A percentile compares a stretch with the other conserved stretches of the same genome.
Evolutionary conservation across 2,888 invertebrate genomes (phyloP).

Genomic region (Prosopocoilus inquinatus): DNA sequence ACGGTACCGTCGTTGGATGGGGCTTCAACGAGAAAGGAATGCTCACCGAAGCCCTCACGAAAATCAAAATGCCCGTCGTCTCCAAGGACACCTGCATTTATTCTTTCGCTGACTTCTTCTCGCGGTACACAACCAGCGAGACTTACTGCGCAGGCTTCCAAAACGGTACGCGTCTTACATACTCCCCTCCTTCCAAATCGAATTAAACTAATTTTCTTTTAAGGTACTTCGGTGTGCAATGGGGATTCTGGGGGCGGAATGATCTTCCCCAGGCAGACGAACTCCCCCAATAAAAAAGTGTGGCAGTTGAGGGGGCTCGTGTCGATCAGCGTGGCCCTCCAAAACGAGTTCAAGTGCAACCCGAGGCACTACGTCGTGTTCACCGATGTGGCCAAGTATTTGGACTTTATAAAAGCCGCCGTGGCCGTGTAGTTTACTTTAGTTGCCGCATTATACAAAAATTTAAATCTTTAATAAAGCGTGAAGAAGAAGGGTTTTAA

Average conservation of each 20-base stretch:
- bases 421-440: constrained; percentile 5
- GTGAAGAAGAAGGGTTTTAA: too few relatives aligned
- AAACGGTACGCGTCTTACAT: constrained; percentile 42
- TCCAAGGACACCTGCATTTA: constrained; percentile 60
- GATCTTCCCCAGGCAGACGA: constrained; percentile 42
- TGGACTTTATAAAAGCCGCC: constrained; percentile 50
- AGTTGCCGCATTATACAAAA: too few relatives aligned
- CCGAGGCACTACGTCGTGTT: constrained; percentile 61
- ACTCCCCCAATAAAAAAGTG: constrained; percentile 29
- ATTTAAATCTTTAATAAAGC: too few relatives aligned
- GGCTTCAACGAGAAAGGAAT: constrained; percentile 61
- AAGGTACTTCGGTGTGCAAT: constrained; percentile 59
- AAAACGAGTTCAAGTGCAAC: constrained; percentile 59
- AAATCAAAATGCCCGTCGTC: constrained; percentile 62
- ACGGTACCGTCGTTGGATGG: constrained; percentile 47
- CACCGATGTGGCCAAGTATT: constrained; percentile 59
- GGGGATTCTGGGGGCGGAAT: constrained; percentile 51
- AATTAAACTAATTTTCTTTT: background rate
- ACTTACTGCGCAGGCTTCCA: constrained; percentile 54
- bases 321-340: constrained; percentile 58
- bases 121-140: constrained; percentile 57
- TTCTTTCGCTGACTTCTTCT: constrained; percentile 61
- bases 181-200: too few relatives aligned
- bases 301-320: constrained; percentile 53
- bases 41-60: constrained; percentile 57